phyloP scores from a whole-genome alignment of 2,888 invertebrate genomes.

The Trachelus tabidus region DNA sequence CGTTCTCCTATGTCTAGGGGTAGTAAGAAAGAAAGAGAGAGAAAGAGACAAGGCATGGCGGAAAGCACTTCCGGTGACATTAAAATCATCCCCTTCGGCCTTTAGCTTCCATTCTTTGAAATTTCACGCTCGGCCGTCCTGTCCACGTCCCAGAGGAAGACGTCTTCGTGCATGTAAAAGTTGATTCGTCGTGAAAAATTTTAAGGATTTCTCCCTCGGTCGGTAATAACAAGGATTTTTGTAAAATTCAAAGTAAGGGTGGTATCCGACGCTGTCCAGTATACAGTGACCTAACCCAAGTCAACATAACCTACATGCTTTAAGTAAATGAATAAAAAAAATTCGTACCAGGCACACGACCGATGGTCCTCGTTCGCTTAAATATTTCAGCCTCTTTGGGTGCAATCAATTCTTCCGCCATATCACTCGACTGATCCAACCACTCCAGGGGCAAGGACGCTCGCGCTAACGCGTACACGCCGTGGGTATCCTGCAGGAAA shows the following conservation, averaged over 20 bases:
- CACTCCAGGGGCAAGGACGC: conserved; percentile 51
- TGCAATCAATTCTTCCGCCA: conserved; percentile 59
- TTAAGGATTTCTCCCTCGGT: background rate
- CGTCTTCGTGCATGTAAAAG: background rate
- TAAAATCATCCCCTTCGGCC: conserved; percentile 20
- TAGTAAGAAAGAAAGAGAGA: conserved; percentile 1
- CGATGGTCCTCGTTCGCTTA: background rate
- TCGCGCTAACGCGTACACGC: background rate
- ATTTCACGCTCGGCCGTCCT: conserved; percentile 21
- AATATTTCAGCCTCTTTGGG: conserved; percentile 37
- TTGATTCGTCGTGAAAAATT: background rate
- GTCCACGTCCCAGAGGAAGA: background rate
- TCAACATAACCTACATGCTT: no score
- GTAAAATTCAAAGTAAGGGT: background rate
- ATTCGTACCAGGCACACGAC: background rate
- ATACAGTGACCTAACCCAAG: background rate
- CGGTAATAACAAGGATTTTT: background rate
- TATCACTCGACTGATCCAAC: conserved; percentile 40
- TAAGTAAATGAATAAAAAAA: background rate
- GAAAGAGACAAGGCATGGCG: background rate
- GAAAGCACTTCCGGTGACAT: conserved; percentile 1
- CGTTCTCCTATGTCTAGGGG: background rate
- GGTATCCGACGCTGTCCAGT: background rate
- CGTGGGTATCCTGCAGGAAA: conserved; percentile 6
- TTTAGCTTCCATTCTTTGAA: conserved; percentile 6